Percentiles rank a stretch among this genome's conserved stretches.
Conservation (phyloP, 2,797 vertebrate species). For the Ispidina lecontei region DNA sequence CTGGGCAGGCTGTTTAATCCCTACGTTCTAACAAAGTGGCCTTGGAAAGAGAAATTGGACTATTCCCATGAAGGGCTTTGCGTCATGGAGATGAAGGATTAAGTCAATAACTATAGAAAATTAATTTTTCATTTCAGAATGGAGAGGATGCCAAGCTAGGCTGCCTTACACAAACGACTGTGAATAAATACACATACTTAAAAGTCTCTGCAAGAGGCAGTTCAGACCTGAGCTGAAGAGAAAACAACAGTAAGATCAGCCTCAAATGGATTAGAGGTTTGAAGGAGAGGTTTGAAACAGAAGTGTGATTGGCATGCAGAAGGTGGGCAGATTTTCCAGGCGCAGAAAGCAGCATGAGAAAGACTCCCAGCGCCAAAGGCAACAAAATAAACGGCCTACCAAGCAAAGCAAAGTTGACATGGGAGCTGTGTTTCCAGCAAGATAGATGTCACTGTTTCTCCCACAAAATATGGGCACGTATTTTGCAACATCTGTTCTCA, state of each 20-base stretch:
- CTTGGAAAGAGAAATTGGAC: background rate
- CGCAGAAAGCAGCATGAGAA: slow-evolving; percentile 27
- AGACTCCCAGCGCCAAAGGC: slow-evolving; percentile 28
- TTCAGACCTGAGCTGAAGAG: background rate
- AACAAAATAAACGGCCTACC: slow-evolving; percentile 17
- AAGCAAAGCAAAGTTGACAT: slow-evolving; percentile 34
- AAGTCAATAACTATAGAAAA: background rate
- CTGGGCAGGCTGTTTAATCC: background rate
- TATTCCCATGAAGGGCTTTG: background rate
- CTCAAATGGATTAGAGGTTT: slow-evolving; percentile 34
- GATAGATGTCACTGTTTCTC: slow-evolving; percentile 47
- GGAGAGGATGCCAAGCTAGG: background rate
- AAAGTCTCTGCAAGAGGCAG: background rate
- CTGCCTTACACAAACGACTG: background rate
- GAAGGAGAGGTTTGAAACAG: slow-evolving; percentile 46
- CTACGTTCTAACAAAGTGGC: background rate
- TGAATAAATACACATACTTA: background rate
- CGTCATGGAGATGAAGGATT: background rate
- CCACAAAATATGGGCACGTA: slow-evolving; percentile 54
- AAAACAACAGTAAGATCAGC: background rate
- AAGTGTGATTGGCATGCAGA: slow-evolving; percentile 60
- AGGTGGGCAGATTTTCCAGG: slow-evolving; percentile 58
- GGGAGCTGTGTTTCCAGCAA: slow-evolving; percentile 29
- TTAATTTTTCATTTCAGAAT: slow-evolving; percentile 13
- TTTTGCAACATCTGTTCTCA: slow-evolving; percentile 61